Conservation (phyloP, 1,140 invertebrate genomes). For the Zophobas morio region DNA sequence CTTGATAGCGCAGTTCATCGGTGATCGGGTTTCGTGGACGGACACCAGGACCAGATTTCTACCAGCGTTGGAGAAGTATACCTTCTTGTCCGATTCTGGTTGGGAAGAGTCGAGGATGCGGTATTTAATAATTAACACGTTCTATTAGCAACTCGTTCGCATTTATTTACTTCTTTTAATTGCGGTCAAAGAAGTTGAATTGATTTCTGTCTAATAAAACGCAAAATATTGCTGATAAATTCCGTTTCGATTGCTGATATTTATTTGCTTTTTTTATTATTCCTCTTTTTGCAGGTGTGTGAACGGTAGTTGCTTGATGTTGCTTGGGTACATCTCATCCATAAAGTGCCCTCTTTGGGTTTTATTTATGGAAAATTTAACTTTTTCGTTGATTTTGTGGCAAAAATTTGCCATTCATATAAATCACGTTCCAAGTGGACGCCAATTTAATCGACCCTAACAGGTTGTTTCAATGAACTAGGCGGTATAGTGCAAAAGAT, state of each 20-base stretch:
- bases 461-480: no score
- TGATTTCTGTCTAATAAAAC: slow-evolving; percentile 53
- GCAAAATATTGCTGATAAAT: slow-evolving; percentile 52
- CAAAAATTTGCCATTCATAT: no score
- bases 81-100: slow-evolving; percentile 9
- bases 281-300: slow-evolving; percentile 26
- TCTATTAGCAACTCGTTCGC: slow-evolving; percentile 53
- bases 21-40: no score
- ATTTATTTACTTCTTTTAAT: slow-evolving; percentile 55
- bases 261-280: slow-evolving; percentile 40
- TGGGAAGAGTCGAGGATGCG: slow-evolving; percentile 40
- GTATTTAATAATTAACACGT: slow-evolving; percentile 55
- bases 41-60: no score
- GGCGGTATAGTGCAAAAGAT: no score
- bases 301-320: slow-evolving; percentile 19
- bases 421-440: no score
- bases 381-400: no score
- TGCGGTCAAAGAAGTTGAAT: slow-evolving; percentile 51
- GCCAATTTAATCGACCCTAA: no score
- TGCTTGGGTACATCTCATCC: neutral
- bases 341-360: neutral
- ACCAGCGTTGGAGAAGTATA: neutral
- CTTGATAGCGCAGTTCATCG: no score
- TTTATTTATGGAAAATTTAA: neutral
- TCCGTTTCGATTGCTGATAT: slow-evolving; percentile 49